Evolutionary conservation across 1,140 invertebrate genomes (phyloP).

Genomic region (Scaptomyza pallida): DNA sequence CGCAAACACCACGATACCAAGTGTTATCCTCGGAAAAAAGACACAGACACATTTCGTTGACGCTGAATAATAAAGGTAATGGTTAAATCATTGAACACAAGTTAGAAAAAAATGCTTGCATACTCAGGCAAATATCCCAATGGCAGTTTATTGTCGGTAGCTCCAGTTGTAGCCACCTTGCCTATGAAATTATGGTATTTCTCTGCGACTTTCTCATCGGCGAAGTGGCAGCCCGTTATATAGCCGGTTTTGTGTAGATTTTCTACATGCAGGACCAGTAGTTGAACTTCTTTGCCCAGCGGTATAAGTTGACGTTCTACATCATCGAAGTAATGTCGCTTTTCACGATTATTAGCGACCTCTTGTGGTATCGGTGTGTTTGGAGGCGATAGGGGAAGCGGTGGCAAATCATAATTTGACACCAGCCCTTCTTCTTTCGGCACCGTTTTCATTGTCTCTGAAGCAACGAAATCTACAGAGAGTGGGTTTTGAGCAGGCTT

Average conservation of each 20-base stretch:
- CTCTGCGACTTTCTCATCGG: not conserved
- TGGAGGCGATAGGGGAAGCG: constrained; percentile 51
- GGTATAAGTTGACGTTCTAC: constrained; percentile 32
- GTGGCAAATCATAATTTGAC: not conserved
- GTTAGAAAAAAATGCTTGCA: not conserved
- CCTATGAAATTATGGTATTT: constrained; percentile 21
- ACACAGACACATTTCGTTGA: constrained; percentile 54
- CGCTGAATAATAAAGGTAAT: constrained; percentile 8
- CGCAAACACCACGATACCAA: constrained; percentile 64
- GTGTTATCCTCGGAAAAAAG: constrained; percentile 40
- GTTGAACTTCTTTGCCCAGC: constrained; percentile 5
- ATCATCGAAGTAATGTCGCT: constrained; percentile 41
- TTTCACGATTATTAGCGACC: not conserved
- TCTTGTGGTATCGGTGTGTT: not conserved
- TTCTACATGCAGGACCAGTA: constrained; percentile 12
- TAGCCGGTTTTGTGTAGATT: constrained; percentile 29
- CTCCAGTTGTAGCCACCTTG: constrained; percentile 12
- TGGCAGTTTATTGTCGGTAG: not conserved
- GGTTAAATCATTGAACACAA: not conserved
- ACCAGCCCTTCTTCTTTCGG: not conserved
- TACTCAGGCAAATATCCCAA: constrained; percentile 49
- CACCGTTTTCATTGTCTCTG: not conserved
- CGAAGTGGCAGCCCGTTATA: constrained; percentile 45
- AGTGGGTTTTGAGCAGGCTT: not conserved
- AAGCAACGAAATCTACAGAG: not conserved